Base-by-base conservation (phyloP, 2,113 vertebrate genomes). In the Pagrus major region DNA sequence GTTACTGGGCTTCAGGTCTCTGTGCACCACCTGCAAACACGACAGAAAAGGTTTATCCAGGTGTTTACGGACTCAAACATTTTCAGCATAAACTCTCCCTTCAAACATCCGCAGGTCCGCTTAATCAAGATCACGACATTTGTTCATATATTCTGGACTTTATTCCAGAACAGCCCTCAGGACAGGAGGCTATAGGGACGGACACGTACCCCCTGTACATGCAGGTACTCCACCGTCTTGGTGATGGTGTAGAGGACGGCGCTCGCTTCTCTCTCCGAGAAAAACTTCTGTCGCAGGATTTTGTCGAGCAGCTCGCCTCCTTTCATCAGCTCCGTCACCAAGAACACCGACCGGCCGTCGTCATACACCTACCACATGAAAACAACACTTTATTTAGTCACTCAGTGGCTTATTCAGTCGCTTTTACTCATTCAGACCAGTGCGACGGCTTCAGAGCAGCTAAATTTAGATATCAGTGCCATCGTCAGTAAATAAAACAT, bases 1-100 rank as follows among this genome's bases (percentile, higher is more conserved):
- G 95, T 99, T 99, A 85, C 98, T 99, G 85, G 98, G 97, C 77
- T 99, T 99, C 92, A 99, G 95, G 93, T 99, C 98, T 83, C 98
- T 91, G 91, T 99, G 98, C 81, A 99, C 98, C 66, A 99, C 96
- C 98, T 99, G 92, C 0, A 68, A 3, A 55, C 73, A 52, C 27
- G 49, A 4, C 31, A 54, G 51, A 3, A 33, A 7, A 29, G 23
- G 1, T 29, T 8, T 1, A 20, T 20, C 31, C 29, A 9, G 39
- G 3, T 14, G 9, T 52, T 16, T 6, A 16, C 1, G 16, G 46
- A n/a, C 25, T 35, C 6, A 3, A 4, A 16, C 6, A 8, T 15
- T 9, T 25, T n/a, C 35, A 25, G 11, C 10, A 14, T 23, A 23
- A 39, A 61, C 21, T n/a, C 20, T n/a, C 20, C 20, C 47, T 49